Percentiles rank a stretch among this genome's conserved stretches.
phyloP scores from a whole-genome alignment of 2,888 invertebrate species.

The Pinctada fucata region DNA sequence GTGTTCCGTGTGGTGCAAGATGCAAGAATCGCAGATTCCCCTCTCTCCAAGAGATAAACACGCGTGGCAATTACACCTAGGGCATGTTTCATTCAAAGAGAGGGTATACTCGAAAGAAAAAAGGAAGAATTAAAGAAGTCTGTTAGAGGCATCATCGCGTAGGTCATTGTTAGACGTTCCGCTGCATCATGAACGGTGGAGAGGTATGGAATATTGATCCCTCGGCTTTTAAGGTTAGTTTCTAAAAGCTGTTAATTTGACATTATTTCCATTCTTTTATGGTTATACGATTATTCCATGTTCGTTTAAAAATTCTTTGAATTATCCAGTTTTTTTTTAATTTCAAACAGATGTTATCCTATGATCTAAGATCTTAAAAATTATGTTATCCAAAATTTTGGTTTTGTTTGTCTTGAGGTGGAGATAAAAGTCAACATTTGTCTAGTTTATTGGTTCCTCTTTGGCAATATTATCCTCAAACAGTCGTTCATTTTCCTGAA shows the following conservation, averaged over 20 bases:
- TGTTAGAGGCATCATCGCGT: background rate
- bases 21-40: background rate
- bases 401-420: no score
- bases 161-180: background rate
- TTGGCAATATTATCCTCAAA: no score
- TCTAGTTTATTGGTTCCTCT: no score
- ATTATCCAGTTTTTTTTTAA: no score
- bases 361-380: no score
- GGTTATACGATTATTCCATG: no score
- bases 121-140: background rate
- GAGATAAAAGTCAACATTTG: no score
- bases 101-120: background rate
- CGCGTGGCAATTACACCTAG: background rate
- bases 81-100: constrained; percentile 4
- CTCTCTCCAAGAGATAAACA: background rate
- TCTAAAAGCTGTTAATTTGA: background rate
- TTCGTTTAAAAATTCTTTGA: no score
- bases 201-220: background rate
- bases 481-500: no score
- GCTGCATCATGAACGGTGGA: background rate
- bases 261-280: no score
- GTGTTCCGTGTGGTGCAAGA: background rate
- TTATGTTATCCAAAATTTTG: no score
- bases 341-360: no score
- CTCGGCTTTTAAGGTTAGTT: background rate